Conservation (phyloP, 2,888 invertebrate species). For the Ornithoptera alexandrae region DNA sequence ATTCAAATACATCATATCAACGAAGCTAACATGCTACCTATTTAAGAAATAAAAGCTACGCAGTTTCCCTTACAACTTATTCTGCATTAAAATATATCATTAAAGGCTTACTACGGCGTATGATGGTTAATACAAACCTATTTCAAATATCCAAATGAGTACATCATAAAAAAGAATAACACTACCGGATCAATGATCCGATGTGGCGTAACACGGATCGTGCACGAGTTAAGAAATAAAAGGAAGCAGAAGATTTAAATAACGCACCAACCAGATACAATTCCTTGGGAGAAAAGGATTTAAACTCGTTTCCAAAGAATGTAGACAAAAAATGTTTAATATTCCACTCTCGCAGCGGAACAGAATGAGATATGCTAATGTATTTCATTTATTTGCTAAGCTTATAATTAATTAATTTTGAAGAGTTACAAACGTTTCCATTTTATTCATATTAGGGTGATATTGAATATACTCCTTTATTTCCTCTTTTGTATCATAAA, state of each 20-base stretch:
- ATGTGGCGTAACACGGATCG: slow-evolving; percentile 38
- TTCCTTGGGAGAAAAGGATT: slow-evolving; percentile 48
- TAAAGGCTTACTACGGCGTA: neutral
- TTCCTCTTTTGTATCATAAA: neutral
- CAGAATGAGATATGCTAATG: slow-evolving; percentile 44
- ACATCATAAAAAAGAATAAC: neutral
- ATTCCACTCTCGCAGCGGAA: slow-evolving; percentile 37
- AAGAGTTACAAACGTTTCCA: slow-evolving; percentile 10
- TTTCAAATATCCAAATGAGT: neutral
- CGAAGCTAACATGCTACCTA: slow-evolving; percentile 15
- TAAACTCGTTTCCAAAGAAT: slow-evolving; percentile 48
- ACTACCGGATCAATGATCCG: neutral
- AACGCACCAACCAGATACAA: slow-evolving; percentile 50
- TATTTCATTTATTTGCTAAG: slow-evolving; percentile 39
- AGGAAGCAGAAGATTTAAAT: slow-evolving; percentile 59
- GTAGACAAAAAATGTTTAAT: slow-evolving; percentile 51
- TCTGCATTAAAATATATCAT: neutral
- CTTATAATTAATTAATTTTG: slow-evolving; percentile 29
- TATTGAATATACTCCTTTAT: slow-evolving; percentile 6
- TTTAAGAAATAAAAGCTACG: slow-evolving; percentile 4
- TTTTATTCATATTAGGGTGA: slow-evolving; percentile 7
- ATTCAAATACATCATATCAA: slow-evolving; percentile 58
- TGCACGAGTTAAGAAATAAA: slow-evolving; percentile 38
- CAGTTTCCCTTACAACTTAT: neutral
- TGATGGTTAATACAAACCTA: neutral